Percentiles rank a stretch among this genome's conserved stretches.
These are phyloP conservation scores for Cynopterus sphinx DNA, from an alignment of 2,797 vertebrate genomes.

Conservation along the genomic window DNA sequence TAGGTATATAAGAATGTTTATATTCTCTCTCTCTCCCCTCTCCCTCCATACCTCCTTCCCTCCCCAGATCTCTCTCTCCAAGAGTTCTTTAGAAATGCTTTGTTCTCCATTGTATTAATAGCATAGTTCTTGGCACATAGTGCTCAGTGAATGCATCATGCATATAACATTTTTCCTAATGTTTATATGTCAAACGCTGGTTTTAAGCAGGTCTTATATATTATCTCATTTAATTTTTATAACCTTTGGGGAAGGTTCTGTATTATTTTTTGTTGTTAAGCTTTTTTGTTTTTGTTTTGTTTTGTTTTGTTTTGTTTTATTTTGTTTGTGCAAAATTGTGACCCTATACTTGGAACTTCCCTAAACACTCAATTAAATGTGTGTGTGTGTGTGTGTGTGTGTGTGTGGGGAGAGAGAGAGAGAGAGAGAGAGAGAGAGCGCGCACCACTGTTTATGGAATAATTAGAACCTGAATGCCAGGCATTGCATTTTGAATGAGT, in stretches of 20 bases:
- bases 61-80: not conserved
- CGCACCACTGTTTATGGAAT: not conserved
- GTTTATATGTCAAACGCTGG: not conserved
- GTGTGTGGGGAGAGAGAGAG: no score
- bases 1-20: no score
- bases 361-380: not conserved
- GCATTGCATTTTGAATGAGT: not conserved
- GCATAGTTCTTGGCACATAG: not conserved
- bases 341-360: not conserved
- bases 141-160: not conserved
- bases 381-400: no score
- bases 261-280: not conserved
- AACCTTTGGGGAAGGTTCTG: not conserved
- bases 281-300: no score
- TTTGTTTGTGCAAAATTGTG: not conserved
- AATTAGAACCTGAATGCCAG: not conserved
- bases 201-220: not conserved
- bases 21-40: no score
- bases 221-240: not conserved
- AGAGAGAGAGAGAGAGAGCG: no score
- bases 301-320: no score
- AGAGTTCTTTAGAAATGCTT: not conserved
- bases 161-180: not conserved
- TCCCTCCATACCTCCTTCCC: no score
- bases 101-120: not conserved